These are phyloP conservation scores for Paguma larvata DNA, from an alignment of 2,797 vertebrate genomes.

Conservation along the genomic window DNA sequence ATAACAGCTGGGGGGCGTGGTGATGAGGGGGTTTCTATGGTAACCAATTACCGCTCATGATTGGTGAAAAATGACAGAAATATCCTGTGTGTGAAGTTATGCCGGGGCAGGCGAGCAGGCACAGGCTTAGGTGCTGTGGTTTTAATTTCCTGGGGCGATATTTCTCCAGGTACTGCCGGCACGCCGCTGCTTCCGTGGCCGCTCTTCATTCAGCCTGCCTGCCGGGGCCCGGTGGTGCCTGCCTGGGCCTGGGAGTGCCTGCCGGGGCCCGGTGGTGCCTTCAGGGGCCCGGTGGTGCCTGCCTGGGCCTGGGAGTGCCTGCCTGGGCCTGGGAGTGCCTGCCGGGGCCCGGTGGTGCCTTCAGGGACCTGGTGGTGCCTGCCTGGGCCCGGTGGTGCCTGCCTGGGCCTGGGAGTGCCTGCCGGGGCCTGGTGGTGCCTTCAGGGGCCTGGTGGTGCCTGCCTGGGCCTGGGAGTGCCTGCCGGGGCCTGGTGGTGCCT, in stretches of 20 bases:
- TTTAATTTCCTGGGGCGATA: conserved; percentile 56
- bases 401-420: not conserved
- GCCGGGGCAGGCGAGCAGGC: not conserved
- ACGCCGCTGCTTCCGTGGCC: rapidly evolving
- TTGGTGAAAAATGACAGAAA: conserved; percentile 67
- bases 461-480: too few relatives aligned
- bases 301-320: not conserved
- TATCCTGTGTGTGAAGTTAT: conserved; percentile 70
- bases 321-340: too few relatives aligned
- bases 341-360: not conserved
- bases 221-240: too few relatives aligned
- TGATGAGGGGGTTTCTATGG: conserved; percentile 80
- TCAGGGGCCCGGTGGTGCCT: too few relatives aligned
- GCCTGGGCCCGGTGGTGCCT: too few relatives aligned
- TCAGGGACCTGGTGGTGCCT: too few relatives aligned
- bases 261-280: too few relatives aligned
- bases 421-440: too few relatives aligned
- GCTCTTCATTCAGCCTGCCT: not conserved
- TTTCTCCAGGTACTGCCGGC: not conserved
- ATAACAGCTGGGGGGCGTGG: conserved; percentile 68
- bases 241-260: not conserved
- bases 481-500: too few relatives aligned
- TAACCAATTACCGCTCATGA: conserved; percentile 73
- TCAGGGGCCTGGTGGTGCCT: not conserved
- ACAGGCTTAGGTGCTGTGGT: not conserved